These are phyloP conservation scores for Andricus grossulariae DNA, from an alignment of 1,140 invertebrate genomes.

Conservation along the genomic window DNA sequence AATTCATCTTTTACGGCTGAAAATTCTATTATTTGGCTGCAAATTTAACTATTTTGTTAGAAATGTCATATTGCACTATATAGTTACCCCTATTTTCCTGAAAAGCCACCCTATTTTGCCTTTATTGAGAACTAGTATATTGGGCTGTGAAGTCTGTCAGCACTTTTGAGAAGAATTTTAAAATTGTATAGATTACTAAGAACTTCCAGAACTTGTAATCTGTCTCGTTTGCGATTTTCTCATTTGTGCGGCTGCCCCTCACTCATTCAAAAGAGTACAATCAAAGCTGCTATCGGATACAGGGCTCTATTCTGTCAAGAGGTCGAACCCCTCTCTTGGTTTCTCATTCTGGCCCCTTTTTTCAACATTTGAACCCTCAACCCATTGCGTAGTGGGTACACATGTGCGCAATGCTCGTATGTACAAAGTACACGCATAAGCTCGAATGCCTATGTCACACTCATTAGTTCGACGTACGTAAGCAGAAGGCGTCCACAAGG, in stretches of 20 bases:
- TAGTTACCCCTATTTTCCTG: too few relatives aligned
- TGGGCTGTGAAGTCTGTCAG: too few relatives aligned
- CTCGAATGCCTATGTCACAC: slow-evolving; percentile 41
- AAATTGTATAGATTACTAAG: slow-evolving; percentile 34
- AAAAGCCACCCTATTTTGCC: too few relatives aligned
- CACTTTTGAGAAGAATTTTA: too few relatives aligned
- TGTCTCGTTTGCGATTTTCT: slow-evolving; percentile 36
- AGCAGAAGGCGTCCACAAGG: slow-evolving; percentile 40
- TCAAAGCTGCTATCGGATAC: neutral
- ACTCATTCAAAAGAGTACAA: slow-evolving; percentile 41
- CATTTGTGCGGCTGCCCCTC: slow-evolving; percentile 30
- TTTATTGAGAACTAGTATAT: too few relatives aligned
- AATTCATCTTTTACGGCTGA: too few relatives aligned
- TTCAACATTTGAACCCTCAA: slow-evolving; percentile 32
- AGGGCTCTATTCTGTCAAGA: slow-evolving; percentile 13
- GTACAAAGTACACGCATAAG: slow-evolving; percentile 17
- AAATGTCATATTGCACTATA: too few relatives aligned
- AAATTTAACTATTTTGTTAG: too few relatives aligned
- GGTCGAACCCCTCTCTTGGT: slow-evolving; percentile 47
- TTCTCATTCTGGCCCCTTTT: slow-evolving; percentile 41
- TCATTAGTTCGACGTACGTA: slow-evolving; percentile 62
- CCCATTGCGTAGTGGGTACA: slow-evolving; percentile 34
- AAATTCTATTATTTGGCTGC: too few relatives aligned
- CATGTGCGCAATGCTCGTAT: slow-evolving; percentile 42
- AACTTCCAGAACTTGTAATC: slow-evolving; percentile 43